Base-by-base conservation (phyloP, 2,797 vertebrate genomes). In the Arctocebus calabarensis region DNA sequence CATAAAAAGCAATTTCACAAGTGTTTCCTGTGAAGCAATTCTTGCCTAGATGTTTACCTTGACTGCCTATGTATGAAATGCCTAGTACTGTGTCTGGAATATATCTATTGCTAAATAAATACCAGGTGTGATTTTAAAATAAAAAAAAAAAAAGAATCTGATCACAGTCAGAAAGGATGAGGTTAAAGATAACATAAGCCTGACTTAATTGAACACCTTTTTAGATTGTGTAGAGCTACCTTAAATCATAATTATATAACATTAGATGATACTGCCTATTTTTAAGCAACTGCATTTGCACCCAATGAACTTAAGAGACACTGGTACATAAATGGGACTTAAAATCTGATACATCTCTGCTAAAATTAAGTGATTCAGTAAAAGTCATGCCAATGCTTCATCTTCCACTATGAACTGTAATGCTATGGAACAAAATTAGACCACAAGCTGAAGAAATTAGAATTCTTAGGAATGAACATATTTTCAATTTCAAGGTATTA, bases 251-350 rank as follows among this genome's bases (percentile, higher is more conserved):
- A 96, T 92, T 74, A 79, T 27, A 32, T 22, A 77, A 25, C 43
- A 71, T 57, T n/a, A 94, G 16, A 73, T 85, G 40, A 37, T 1
- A 73, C 8, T 73, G 34, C 2, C 82, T 64, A 34, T 82, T 88
- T 94, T 96, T 88, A 95, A 94, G 66, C 32, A 96, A 62, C 20
- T 52, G 45, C 25, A 77, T 40, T 64, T 91, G 37, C 10, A 73
- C 40, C 37, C 45, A 73, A 5, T 45, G 84, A 79, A 19, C 92
- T 84, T 73, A 68, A 86, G 62, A 88, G 66, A 84, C 17, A n/a
- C 2, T 81, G 22, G 17, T n/a, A 57, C 16, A 3, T 34, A 88
- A 91, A 93, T 55, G 55, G 71, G 37, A 94, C 40, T 70, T 32
- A 68, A 45, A 90, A 94, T 94, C 37, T 70, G 14, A 83, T n/a